Evolutionary conservation across 1,140 invertebrate species (phyloP).

Genomic region (Paralvinella palmiformis): DNA sequence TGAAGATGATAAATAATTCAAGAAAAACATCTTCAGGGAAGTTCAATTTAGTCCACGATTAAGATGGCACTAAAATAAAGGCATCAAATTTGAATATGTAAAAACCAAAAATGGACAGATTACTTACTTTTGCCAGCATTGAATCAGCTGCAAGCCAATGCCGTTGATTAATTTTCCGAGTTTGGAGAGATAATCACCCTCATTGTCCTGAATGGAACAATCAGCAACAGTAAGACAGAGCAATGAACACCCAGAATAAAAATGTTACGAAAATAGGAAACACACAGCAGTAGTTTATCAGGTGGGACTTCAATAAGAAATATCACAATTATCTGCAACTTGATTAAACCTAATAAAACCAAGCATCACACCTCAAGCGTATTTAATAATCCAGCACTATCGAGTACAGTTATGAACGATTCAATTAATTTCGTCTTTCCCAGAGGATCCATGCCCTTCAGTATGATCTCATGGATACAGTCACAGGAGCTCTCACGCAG

Average conservation of each 20-base stretch:
- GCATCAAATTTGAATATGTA: no score
- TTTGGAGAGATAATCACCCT: conserved; percentile 55
- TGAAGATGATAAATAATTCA: no score
- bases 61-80: no score
- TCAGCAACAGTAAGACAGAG: conserved; percentile 10
- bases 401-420: conserved; percentile 53
- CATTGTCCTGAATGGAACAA: conserved; percentile 48
- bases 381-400: conserved; percentile 47
- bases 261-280: neutral
- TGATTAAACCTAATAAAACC: neutral
- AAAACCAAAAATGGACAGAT: no score
- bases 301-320: neutral
- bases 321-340: neutral
- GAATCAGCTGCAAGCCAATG: conserved; percentile 53
- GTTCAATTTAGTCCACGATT: no score
- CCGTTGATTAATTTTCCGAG: conserved; percentile 55
- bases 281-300: no score
- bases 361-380: conserved; percentile 30
- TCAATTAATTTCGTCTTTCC: conserved; percentile 57
- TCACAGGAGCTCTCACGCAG: conserved; percentile 55
- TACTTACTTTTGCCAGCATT: conserved; percentile 51
- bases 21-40: no score
- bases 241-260: neutral
- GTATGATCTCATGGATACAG: conserved; percentile 56
- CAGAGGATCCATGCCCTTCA: conserved; percentile 59